Conservation (phyloP, 2,113 vertebrate species). For the Lagopus leucura region DNA sequence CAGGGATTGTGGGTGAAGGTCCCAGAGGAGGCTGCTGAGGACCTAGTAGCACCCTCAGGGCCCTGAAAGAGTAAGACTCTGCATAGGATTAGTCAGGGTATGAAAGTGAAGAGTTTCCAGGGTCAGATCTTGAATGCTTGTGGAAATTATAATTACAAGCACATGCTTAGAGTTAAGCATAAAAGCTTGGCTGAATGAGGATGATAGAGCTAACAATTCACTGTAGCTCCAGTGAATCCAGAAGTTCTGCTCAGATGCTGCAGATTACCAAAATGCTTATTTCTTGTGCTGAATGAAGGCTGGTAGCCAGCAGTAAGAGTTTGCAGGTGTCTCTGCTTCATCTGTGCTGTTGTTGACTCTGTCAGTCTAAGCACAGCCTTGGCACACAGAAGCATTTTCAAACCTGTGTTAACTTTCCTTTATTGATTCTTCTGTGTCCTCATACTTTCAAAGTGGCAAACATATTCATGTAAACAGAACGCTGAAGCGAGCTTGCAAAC, state of each 20-base stretch:
- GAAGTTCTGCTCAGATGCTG: neutral
- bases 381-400: conserved; percentile 35
- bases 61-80: neutral
- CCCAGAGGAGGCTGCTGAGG: neutral
- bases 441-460: conserved; percentile 40
- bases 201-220: neutral
- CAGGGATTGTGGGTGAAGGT: neutral
- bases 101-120: neutral
- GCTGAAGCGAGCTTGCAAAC: conserved; percentile 12
- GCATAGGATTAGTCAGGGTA: neutral
- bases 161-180: neutral
- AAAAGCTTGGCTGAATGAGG: neutral
- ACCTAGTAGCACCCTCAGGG: neutral
- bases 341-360: conserved; percentile 57
- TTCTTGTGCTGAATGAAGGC: neutral
- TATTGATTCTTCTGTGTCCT: conserved; percentile 45
- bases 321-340: conserved; percentile 52
- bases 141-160: neutral
- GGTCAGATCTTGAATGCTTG: neutral
- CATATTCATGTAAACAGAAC: conserved; percentile 30
- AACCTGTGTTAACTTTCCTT: conserved; percentile 54
- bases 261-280: neutral
- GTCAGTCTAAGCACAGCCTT: conserved; percentile 37
- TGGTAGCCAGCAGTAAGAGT: conserved; percentile 6
- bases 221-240: conserved; percentile 5